Evolutionary conservation across 2,888 invertebrate genomes (phyloP).

Genomic region (Miltochrista miniata): DNA sequence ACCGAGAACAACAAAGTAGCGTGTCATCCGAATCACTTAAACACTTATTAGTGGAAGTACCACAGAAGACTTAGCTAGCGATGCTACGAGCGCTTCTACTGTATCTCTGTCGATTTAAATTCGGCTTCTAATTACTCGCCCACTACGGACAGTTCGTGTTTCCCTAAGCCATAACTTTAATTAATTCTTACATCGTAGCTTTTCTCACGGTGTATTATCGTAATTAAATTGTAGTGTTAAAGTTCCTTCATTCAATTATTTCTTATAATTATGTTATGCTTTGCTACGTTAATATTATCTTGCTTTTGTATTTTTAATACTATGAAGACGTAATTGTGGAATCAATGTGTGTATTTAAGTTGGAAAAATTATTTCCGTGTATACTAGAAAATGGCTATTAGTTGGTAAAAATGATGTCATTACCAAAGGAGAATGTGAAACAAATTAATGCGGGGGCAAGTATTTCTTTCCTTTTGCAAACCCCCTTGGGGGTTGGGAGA

Average conservation of each 20-base stretch:
- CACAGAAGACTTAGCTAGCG: too few relatives aligned
- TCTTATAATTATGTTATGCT: slow-evolving; percentile 23
- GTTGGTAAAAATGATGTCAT: background rate
- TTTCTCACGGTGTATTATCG: slow-evolving; percentile 72
- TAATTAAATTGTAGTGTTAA: slow-evolving; percentile 50
- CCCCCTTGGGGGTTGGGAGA: too few relatives aligned
- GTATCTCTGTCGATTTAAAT: slow-evolving; percentile 43
- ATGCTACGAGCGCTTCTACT: too few relatives aligned
- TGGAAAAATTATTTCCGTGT: background rate
- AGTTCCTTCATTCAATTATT: slow-evolving; percentile 36
- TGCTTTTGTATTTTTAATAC: slow-evolving; percentile 1
- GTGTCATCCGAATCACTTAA: too few relatives aligned
- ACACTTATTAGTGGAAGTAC: too few relatives aligned
- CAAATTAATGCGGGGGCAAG: too few relatives aligned
- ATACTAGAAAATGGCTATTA: background rate
- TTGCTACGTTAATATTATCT: slow-evolving; percentile 13
- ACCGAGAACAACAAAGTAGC: too few relatives aligned
- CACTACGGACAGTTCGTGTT: slow-evolving; percentile 73
- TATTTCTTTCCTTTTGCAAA: too few relatives aligned
- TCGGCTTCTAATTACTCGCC: slow-evolving; percentile 74
- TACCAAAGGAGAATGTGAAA: background rate
- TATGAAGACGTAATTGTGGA: background rate
- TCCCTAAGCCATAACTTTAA: slow-evolving; percentile 76
- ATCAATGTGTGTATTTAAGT: background rate
- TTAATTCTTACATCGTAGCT: slow-evolving; percentile 69